Evolutionary conservation across 37 sponge, comb jelly and placozoan species (phyloP).

Genomic region (Halisarca cf. caerulea): DNA sequence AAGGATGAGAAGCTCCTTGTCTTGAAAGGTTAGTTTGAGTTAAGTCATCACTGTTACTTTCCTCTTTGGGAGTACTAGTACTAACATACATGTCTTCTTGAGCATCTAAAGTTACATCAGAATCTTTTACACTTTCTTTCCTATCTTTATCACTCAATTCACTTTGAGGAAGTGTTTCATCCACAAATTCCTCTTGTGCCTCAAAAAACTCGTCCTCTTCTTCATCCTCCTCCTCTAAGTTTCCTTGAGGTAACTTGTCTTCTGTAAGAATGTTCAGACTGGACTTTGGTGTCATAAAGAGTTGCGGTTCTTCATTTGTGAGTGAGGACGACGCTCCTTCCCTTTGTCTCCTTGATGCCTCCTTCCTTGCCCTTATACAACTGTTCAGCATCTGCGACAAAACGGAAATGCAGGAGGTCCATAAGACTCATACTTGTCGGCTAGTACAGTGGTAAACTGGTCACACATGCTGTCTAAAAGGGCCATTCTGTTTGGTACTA

Average conservation of each 20-base stretch:
- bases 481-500: no score
- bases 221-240: conserved; percentile 11
- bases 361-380: conserved; percentile 75
- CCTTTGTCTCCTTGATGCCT: background rate
- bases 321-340: background rate
- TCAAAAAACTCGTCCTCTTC: conserved; percentile 78
- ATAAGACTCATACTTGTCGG: no score
- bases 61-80: background rate
- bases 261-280: background rate
- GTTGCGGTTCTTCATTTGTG: background rate
- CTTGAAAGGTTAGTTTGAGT: background rate
- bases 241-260: background rate
- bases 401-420: no score
- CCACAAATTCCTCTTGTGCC: conserved; percentile 55
- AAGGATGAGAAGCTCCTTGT: conserved; percentile 47
- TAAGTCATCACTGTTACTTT: background rate
- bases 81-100: background rate
- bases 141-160: background rate
- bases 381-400: conserved; percentile 83
- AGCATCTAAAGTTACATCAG: background rate
- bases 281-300: conserved; percentile 20
- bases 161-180: background rate
- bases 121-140: background rate
- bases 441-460: no score
- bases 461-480: no score